Evolutionary conservation across 2,797 vertebrate genomes (phyloP).

Genomic region (Acipenser ruthenus): DNA sequence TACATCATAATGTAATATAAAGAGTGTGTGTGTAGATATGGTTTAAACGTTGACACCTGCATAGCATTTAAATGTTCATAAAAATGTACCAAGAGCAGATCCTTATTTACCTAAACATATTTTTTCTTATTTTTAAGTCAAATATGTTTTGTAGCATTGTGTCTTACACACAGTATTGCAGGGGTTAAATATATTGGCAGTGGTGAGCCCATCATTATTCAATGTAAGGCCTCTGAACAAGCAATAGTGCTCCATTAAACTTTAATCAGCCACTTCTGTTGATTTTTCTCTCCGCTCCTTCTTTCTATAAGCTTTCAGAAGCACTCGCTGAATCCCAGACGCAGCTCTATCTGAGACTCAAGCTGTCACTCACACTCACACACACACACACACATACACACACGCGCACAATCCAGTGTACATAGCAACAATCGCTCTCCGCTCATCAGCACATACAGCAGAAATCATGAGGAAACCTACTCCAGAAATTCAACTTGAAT

Average conservation of each 20-base stretch:
- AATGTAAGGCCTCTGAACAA: neutral
- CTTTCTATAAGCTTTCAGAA: neutral
- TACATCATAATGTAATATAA: too few species aligned
- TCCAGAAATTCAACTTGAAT: neutral
- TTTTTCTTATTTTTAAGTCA: too few species aligned
- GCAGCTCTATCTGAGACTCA: too few species aligned
- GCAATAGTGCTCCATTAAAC: constrained; percentile 9
- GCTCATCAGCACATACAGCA: constrained; percentile 9
- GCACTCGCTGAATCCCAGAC: neutral
- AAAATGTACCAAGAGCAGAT: too few species aligned
- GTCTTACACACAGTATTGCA: too few species aligned
- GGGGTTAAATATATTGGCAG: too few species aligned
- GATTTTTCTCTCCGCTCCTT: neutral
- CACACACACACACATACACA: constrained; percentile 10
- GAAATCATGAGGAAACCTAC: neutral
- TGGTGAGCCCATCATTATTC: neutral
- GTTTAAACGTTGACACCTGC: too few species aligned
- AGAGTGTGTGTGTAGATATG: too few species aligned
- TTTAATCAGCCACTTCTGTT: constrained; percentile 14
- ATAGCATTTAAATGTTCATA: too few species aligned
- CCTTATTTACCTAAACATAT: too few species aligned
- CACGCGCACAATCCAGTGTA: constrained; percentile 18
- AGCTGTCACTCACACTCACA: neutral
- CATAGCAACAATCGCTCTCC: neutral
- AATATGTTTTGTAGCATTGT: too few species aligned